These are phyloP conservation scores for Drosophila atripex DNA, from an alignment of 2,888 invertebrate species.

Conservation along the genomic window DNA sequence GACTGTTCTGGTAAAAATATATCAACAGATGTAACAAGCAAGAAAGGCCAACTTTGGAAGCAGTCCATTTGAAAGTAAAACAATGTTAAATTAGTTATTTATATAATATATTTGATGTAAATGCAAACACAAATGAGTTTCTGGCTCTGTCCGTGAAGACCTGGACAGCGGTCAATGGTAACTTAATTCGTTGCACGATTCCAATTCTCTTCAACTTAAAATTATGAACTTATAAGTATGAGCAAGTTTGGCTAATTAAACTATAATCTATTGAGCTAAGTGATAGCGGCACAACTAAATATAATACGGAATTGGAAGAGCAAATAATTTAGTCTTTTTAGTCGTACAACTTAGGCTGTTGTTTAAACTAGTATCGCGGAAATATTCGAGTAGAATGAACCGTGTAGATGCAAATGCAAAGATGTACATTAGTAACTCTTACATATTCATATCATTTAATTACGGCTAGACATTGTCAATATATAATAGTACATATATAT, in stretches of 20 bases:
- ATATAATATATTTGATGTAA: conserved; percentile 54
- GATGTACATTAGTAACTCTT: conserved; percentile 61
- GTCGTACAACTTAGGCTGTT: conserved; percentile 57
- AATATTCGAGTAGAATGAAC: conserved; percentile 39
- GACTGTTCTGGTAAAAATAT: conserved; percentile 41
- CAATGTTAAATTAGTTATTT: conserved; percentile 33
- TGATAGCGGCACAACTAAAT: conserved; percentile 48
- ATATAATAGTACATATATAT: conserved; percentile 69
- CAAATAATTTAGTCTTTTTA: conserved; percentile 76
- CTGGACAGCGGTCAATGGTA: conserved; percentile 42
- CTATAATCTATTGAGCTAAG: conserved; percentile 59
- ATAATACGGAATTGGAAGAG: conserved; percentile 72
- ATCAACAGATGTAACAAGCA: conserved; percentile 54
- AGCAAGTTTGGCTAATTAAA: conserved; percentile 77
- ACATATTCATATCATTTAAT: conserved; percentile 52
- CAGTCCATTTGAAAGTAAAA: neutral
- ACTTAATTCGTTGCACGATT: conserved; percentile 53
- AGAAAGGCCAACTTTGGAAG: no score
- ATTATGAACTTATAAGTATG: conserved; percentile 59
- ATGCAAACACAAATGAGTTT: conserved; percentile 67
- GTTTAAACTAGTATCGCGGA: conserved; percentile 73
- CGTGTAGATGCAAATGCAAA: conserved; percentile 32
- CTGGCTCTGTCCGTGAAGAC: conserved; percentile 55
- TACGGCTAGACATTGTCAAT: conserved; percentile 62
- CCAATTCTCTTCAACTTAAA: conserved; percentile 57